Evolutionary conservation across 2,797 vertebrate genomes (phyloP).

Genomic region (Ammospiza maritima): DNA sequence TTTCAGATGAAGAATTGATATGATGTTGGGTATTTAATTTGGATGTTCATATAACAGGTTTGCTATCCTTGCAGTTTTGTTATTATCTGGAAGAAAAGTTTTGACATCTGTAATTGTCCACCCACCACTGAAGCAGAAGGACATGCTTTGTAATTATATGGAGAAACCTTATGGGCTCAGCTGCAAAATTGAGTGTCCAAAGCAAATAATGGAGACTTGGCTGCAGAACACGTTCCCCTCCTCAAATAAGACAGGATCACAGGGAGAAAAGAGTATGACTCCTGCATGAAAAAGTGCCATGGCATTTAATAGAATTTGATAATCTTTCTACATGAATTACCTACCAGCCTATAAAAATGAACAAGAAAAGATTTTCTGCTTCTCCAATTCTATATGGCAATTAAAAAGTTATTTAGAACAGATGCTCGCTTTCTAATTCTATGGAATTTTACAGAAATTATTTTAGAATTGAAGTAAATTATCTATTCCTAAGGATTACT

Average conservation of each 20-base stretch:
- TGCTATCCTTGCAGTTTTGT: constrained; percentile 30
- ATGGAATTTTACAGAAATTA: background rate
- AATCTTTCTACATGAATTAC: background rate
- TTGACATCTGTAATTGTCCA: constrained; percentile 62
- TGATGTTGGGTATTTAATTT: constrained; percentile 51
- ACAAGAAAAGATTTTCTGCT: background rate
- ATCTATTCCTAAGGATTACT: background rate
- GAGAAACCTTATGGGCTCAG: constrained; percentile 55
- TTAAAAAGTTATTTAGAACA: background rate
- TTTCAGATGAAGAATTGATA: constrained; percentile 47
- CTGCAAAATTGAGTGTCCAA: constrained; percentile 40
- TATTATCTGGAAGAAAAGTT: constrained; percentile 56
- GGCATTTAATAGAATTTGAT: background rate
- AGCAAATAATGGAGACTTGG: constrained; percentile 50
- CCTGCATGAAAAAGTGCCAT: background rate
- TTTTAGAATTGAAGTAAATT: background rate
- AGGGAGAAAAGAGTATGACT: constrained; percentile 24
- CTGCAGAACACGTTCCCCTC: background rate
- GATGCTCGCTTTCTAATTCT: background rate
- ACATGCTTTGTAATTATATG: constrained; percentile 30
- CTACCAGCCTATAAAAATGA: background rate
- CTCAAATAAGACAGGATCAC: background rate
- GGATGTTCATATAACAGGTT: constrained; percentile 33
- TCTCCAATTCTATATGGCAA: background rate
- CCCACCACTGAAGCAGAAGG: constrained; percentile 40